phyloP scores from a whole-genome alignment of 2,888 invertebrate genomes.

The Mythimna pallens region DNA sequence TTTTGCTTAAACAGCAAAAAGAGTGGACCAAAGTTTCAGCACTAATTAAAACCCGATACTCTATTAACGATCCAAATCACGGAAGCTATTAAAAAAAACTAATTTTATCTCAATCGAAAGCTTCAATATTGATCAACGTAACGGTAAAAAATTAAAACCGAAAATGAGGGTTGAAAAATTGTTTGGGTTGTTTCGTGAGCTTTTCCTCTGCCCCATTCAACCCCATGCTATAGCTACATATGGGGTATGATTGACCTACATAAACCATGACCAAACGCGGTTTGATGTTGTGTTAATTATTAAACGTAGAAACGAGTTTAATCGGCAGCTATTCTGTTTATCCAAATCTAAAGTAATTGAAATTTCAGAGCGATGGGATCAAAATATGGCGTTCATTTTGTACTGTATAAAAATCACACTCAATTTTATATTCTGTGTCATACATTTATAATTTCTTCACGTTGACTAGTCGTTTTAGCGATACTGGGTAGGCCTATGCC shows the following conservation, averaged over 20 bases:
- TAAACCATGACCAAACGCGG: slow-evolving; percentile 33
- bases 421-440: too few relatives aligned
- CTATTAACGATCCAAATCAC: neutral
- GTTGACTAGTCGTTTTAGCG: too few relatives aligned
- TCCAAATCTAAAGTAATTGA: slow-evolving; percentile 21
- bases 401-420: neutral
- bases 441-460: too few relatives aligned
- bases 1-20: too few relatives aligned
- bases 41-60: neutral
- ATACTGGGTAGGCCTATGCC: too few relatives aligned
- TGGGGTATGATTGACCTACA: slow-evolving; percentile 53
- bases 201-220: slow-evolving; percentile 29
- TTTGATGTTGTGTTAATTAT: slow-evolving; percentile 49
- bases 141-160: neutral
- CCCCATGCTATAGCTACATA: slow-evolving; percentile 29
- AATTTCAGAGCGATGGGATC: slow-evolving; percentile 5
- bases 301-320: slow-evolving; percentile 37
- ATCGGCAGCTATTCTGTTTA: slow-evolving; percentile 37
- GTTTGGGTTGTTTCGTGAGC: slow-evolving; percentile 37
- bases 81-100: neutral
- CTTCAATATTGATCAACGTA: neutral
- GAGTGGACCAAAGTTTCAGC: neutral
- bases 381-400: neutral
- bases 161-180: slow-evolving; percentile 23
- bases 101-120: neutral